Conservation (phyloP, 2,113 vertebrate genomes). For the Salvelinus alpinus region DNA sequence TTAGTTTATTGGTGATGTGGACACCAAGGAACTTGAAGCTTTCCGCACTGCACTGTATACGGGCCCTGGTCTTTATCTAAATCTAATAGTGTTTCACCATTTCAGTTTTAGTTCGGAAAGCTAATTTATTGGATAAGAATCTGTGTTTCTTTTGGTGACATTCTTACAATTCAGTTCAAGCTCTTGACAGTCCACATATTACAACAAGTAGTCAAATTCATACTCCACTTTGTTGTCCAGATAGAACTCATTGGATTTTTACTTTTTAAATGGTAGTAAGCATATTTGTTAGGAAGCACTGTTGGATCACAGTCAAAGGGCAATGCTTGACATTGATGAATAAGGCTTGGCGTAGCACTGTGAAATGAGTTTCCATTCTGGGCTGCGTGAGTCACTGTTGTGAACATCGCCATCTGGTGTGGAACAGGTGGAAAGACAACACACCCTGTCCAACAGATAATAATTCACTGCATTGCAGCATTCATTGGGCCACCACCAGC, state of each 20-base stretch:
- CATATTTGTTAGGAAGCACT: neutral
- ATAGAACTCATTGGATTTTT: neutral
- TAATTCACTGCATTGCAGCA: conserved; percentile 75
- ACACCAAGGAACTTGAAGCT: too few species aligned
- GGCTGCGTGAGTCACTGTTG: conserved; percentile 16
- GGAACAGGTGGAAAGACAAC: conserved; percentile 23
- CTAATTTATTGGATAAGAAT: neutral
- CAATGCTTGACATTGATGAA: conserved; percentile 6
- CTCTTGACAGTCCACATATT: neutral
- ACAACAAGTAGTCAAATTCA: neutral
- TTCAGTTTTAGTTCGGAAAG: neutral
- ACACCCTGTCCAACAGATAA: conserved; percentile 6
- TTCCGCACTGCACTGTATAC: too few species aligned
- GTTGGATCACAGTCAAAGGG: conserved; percentile 10
- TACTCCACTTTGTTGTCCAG: neutral
- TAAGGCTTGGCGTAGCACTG: conserved; percentile 5
- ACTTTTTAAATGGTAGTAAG: neutral
- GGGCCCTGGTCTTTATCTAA: neutral
- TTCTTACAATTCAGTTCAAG: neutral
- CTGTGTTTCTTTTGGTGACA: neutral
- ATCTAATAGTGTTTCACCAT: conserved; percentile 2
- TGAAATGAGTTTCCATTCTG: neutral
- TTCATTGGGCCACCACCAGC: conserved; percentile 32
- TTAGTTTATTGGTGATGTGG: too few species aligned
- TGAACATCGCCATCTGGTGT: conserved; percentile 68